A percentile compares a stretch with the other conserved stretches of the same genome.
Conservation (phyloP, 2,113 vertebrate species). For the Entelurus aequoreus region DNA sequence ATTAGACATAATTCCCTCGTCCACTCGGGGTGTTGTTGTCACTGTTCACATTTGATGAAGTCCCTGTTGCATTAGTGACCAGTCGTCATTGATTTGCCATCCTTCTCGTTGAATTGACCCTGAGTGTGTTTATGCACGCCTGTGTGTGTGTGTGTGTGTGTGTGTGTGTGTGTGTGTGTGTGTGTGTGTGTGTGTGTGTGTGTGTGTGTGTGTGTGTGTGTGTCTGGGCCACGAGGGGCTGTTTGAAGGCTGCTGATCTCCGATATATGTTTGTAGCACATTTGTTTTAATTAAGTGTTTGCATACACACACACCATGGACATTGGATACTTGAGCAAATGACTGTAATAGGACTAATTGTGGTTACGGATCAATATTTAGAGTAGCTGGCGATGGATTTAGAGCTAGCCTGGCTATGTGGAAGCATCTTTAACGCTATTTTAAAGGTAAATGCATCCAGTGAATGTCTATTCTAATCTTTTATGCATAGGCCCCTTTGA, state of each 20-base stretch:
- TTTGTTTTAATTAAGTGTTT: conserved; percentile 80
- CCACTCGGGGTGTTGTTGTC: conserved; percentile 52
- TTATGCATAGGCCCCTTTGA: conserved; percentile 19
- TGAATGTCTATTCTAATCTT: conserved; percentile 10
- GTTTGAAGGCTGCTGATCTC: conserved; percentile 67
- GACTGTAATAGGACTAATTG: conserved; percentile 72
- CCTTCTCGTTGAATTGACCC: conserved; percentile 70
- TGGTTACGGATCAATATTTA: conserved; percentile 70
- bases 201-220: conserved; percentile 22
- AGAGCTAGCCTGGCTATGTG: conserved; percentile 4
- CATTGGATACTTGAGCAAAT: conserved; percentile 74
- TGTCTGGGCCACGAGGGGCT: conserved; percentile 55
- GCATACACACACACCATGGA: conserved; percentile 63
- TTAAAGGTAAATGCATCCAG: neutral
- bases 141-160: too few relatives aligned
- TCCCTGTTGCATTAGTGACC: conserved; percentile 69
- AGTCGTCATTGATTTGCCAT: conserved; percentile 70
- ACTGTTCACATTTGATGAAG: conserved; percentile 66
- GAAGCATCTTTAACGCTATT: conserved; percentile 9
- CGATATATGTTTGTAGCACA: conserved; percentile 75
- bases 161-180: conserved; percentile 6
- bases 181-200: conserved; percentile 6
- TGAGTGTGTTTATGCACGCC: conserved; percentile 13
- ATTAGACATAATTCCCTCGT: conserved; percentile 56
- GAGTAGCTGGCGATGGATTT: conserved; percentile 57